Evolutionary conservation across 2,113 vertebrate genomes (phyloP).

Genomic region (Actenoides lindsayi): DNA sequence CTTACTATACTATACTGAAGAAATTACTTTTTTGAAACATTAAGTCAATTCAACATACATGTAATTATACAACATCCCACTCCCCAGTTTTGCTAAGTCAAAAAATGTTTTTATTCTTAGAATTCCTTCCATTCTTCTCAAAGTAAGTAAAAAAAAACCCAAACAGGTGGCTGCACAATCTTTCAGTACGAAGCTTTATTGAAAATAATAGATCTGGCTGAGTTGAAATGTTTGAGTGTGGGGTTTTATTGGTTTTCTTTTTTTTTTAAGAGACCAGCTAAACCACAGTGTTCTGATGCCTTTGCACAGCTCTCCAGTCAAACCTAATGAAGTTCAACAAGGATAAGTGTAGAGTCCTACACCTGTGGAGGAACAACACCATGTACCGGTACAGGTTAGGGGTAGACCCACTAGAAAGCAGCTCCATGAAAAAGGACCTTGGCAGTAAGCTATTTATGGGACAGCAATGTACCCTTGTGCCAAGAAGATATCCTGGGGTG

Average conservation of each 20-base stretch:
- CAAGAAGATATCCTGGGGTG: no score
- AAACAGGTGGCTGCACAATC: neutral
- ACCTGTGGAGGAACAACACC: no score
- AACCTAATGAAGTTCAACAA: no score
- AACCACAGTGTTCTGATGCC: neutral
- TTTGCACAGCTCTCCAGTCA: no score
- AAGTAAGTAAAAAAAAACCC: neutral
- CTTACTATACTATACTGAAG: neutral
- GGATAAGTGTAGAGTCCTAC: no score
- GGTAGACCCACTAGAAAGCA: no score
- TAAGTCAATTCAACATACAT: neutral
- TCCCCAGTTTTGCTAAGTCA: neutral
- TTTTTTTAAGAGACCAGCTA: neutral
- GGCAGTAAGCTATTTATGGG: no score
- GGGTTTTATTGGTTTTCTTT: neutral
- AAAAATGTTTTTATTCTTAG: neutral
- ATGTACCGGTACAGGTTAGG: no score
- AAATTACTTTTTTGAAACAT: neutral
- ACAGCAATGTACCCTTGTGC: no score
- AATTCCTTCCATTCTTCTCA: neutral
- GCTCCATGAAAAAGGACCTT: no score
- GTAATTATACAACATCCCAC: rapidly evolving
- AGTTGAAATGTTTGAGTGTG: neutral
- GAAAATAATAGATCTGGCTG: neutral
- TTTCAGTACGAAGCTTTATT: neutral